Evolutionary conservation across 2,888 invertebrate genomes (phyloP), one percentile per base, ranked within the genome.

Genomic region (Gerosis bhagava): DNA sequence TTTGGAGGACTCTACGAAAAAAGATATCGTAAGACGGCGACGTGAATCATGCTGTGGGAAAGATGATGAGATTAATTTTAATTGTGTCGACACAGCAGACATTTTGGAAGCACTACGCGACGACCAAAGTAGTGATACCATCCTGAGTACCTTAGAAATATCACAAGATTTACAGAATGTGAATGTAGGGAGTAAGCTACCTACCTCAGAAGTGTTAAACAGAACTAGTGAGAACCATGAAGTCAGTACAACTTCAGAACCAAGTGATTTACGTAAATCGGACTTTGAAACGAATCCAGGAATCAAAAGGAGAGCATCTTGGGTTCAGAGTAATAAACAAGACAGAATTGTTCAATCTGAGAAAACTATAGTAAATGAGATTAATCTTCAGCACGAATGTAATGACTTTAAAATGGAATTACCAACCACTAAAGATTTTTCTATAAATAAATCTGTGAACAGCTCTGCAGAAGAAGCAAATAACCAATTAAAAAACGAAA

Each of bases 11-110:
- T 70, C 69, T 43, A 62, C 72, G 25, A 77, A 75, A 53, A 73
- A 77, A 7, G 75, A 73, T 54, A 69, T 62, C 49, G 76, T n/a
- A n/a, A n/a, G 71, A 53, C 65, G 67, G 48, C 53, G 79, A 72
- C 47, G 65, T 24, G 59, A 67, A 56, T 63, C 62, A n/a, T 37
- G 55, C 16, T 50, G 60, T 32, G 47, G 22, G 8, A 57, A 46
- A 34, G 57, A 63, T 3, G 61, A 62, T 2, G 62, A 63, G 11
- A 35, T 28, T 28, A 40, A 21, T 39, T 35, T 53, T 16, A 53
- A 53, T 6, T 50, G 43, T 13, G 34, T 29, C 7, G 49, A 53
- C 8, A 37, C 44, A 17, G 29, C 28, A 24, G 36, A 37, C 2
- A 45, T 45, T 7, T 45, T 45, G n/a, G 44, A 45, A 37, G 44